Evolutionary conservation across 2,888 invertebrate genomes (phyloP).

Genomic region (Thera obeliscata): DNA sequence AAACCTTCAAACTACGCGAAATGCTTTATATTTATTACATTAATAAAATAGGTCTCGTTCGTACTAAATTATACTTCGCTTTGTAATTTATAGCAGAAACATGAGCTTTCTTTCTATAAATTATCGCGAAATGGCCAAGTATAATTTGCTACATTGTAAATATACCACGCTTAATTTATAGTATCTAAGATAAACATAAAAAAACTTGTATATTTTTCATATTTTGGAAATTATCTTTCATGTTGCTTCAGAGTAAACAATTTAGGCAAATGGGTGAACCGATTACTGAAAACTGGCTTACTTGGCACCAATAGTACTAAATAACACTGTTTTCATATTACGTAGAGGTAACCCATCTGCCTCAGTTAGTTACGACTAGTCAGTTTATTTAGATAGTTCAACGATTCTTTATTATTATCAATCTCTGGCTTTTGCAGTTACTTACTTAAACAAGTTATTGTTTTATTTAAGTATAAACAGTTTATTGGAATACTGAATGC

Average conservation of each 20-base stretch:
- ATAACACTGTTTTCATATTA: slow-evolving; percentile 17
- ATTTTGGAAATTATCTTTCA: slow-evolving; percentile 55
- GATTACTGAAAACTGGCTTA: slow-evolving; percentile 15
- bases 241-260: slow-evolving; percentile 67
- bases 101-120: slow-evolving; percentile 41
- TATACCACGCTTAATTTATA: slow-evolving; percentile 61
- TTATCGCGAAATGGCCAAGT: slow-evolving; percentile 38
- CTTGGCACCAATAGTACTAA: slow-evolving; percentile 5
- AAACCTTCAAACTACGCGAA: slow-evolving; percentile 11
- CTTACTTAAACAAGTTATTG: neutral
- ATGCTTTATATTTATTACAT: slow-evolving; percentile 12
- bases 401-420: slow-evolving; percentile 34
- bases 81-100: slow-evolving; percentile 46
- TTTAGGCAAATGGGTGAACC: slow-evolving; percentile 46
- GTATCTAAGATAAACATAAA: slow-evolving; percentile 65
- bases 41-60: slow-evolving; percentile 2
- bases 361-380: slow-evolving; percentile 76
- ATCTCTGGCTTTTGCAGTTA: slow-evolving; percentile 50
- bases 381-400: slow-evolving; percentile 71
- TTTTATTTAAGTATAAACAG: neutral
- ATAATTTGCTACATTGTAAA: slow-evolving; percentile 61
- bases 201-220: slow-evolving; percentile 79
- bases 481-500: neutral
- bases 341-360: slow-evolving; percentile 36
- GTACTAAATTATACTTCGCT: slow-evolving; percentile 25